Conservation (phyloP, 2,888 invertebrate genomes). For the Gymnocheta viridis region DNA sequence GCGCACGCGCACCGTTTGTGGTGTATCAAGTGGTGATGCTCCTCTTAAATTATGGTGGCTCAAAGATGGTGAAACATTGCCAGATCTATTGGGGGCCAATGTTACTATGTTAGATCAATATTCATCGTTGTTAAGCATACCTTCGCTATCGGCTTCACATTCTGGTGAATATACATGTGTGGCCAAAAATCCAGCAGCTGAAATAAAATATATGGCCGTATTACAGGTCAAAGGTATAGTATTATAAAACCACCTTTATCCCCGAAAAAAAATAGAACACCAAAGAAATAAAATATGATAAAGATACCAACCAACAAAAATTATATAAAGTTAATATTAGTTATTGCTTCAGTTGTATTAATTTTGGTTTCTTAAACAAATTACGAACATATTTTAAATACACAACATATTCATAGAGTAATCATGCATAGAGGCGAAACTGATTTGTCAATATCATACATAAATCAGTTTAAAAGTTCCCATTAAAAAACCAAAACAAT, state of each 20-base stretch:
- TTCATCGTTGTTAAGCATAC: constrained; percentile 90
- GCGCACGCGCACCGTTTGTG: constrained; percentile 91
- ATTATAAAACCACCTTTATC: constrained; percentile 71
- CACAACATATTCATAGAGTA: neutral
- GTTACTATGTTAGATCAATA: constrained; percentile 89
- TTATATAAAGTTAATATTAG: neutral
- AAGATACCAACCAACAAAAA: constrained; percentile 15
- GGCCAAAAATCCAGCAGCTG: constrained; percentile 90
- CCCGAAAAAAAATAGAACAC: constrained; percentile 23
- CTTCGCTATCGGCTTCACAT: constrained; percentile 88
- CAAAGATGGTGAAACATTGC: constrained; percentile 89
- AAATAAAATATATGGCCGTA: constrained; percentile 90
- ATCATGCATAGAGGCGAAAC: neutral
- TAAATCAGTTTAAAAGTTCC: too few relatives aligned
- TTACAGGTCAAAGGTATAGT: constrained; percentile 91
- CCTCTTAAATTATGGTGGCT: constrained; percentile 91
- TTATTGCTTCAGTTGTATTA: neutral
- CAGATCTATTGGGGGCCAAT: constrained; percentile 86
- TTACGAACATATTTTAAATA: neutral
- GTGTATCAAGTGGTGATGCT: constrained; percentile 90
- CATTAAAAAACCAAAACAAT: too few relatives aligned
- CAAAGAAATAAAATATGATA: constrained; percentile 14
- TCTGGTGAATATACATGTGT: constrained; percentile 90
- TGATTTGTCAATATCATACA: too few relatives aligned
- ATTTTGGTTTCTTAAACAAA: neutral